phyloP scores from a whole-genome alignment of 2,797 vertebrate genomes.

The Smutsia temminckii region DNA sequence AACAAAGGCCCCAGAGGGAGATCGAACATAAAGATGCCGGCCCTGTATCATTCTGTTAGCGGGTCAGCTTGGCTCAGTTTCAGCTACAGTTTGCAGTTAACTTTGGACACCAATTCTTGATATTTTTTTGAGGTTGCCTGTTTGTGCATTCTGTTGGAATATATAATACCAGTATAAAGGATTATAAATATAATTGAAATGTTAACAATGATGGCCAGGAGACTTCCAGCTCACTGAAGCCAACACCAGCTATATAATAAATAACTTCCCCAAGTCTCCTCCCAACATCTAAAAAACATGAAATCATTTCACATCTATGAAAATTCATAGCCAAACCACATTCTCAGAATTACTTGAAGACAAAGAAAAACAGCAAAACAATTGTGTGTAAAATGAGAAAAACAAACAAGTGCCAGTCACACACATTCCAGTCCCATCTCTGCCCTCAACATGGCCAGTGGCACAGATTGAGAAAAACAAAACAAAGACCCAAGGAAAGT shows the following conservation, averaged over 20 bases:
- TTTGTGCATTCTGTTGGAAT: neutral
- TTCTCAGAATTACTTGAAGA: neutral
- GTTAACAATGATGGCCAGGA: neutral
- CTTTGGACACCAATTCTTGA: neutral
- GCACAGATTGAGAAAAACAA: neutral
- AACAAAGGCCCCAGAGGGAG: neutral
- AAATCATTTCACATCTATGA: neutral
- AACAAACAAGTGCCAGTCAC: neutral
- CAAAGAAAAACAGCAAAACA: neutral
- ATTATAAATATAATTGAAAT: neutral
- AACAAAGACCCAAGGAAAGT: neutral
- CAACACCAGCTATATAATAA: neutral
- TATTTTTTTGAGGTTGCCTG: neutral
- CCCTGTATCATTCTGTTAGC: neutral
- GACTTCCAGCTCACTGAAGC: neutral
- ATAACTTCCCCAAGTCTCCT: neutral
- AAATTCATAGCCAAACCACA: neutral
- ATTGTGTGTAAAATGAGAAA: neutral
- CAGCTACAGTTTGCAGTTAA: neutral
- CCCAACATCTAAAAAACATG: neutral
- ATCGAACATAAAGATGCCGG: neutral
- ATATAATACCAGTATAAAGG: neutral
- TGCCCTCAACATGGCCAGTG: neutral
- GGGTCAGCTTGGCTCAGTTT: neutral
- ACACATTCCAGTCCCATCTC: too few species aligned